Evolutionary conservation across 2,888 invertebrate species (phyloP), one percentile per base, ranked within the genome.

Genomic region (Sphaerophoria taeniata): DNA sequence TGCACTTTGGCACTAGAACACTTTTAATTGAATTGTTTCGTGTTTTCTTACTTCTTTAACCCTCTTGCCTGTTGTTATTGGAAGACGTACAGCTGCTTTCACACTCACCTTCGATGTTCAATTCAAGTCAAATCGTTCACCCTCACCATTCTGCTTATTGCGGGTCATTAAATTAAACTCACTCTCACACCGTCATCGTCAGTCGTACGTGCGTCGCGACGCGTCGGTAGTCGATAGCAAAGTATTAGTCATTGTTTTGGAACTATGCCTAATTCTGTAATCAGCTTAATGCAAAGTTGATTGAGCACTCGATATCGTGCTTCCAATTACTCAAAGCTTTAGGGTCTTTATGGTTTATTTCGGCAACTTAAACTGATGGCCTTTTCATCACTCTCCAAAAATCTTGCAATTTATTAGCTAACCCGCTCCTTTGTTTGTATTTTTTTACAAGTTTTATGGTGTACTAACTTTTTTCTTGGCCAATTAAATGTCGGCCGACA

Each of bases 1-100:
- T 24, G 24, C 24, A 24, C 24, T 53, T 67, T 53, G 33, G 65
- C 39, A 39, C 53, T 43, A 39, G 7, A 67, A 6, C 24, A n/a
- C 16, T 16, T 33, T 67, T 75, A 84, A 84, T 84, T 84, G 80
- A 84, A 80, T 75, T 84, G 84, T 80, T 84, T 80, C 84, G 80
- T 84, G 84, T 84, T 80, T 84, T 24, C 67, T 39, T 9, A 43
- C 43, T 9, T 43, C 43, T 43, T 43, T 43, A 12, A 3, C 34
- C 55, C 65, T 70, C 11, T 74, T 56, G 58, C n/a, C 47, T 14
- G 47, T 34, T 47, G 7, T n/a, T 12, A 36, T 58, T 60, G 4
- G 11, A 39, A 55, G 65, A 58, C 58, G 70, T 67, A 73, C 65
- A 55, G 49, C 16, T 65, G 58, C 36, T 49, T 16, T 45, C 16